Evolutionary conservation across 2,797 vertebrate species (phyloP).

Genomic region (Anas capensis): DNA sequence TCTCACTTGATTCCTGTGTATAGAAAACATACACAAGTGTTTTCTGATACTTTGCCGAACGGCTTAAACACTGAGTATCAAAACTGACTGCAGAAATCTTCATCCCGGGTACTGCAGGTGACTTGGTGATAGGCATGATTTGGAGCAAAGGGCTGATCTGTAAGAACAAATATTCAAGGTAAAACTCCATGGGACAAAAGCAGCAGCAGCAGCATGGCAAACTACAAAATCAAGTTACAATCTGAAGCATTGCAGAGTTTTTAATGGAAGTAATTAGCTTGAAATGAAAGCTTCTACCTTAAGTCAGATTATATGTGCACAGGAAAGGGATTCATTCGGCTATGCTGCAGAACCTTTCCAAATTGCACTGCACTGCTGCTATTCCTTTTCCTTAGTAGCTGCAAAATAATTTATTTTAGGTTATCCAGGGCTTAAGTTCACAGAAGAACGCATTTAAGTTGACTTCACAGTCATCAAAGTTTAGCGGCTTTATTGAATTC

Average conservation of each 20-base stretch:
- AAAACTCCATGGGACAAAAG: accelerated
- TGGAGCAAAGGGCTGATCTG: background rate
- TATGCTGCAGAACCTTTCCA: background rate
- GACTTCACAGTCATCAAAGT: background rate
- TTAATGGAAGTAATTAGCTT: background rate
- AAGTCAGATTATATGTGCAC: background rate
- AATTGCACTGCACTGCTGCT: background rate
- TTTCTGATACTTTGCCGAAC: background rate
- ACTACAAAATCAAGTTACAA: background rate
- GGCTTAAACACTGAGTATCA: background rate
- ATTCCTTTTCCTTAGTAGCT: background rate
- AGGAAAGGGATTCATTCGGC: background rate
- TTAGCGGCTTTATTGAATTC: background rate
- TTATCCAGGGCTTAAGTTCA: background rate
- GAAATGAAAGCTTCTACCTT: background rate
- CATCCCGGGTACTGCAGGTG: background rate
- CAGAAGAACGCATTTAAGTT: background rate
- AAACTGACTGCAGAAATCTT: background rate
- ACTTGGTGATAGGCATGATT: background rate
- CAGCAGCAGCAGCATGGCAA: background rate
- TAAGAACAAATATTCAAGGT: background rate
- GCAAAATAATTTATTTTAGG: background rate
- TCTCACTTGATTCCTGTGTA: background rate
- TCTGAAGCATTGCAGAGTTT: background rate
- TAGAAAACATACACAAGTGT: background rate